Conservation (phyloP, 2,797 vertebrate species). For the Argya squamiceps region DNA sequence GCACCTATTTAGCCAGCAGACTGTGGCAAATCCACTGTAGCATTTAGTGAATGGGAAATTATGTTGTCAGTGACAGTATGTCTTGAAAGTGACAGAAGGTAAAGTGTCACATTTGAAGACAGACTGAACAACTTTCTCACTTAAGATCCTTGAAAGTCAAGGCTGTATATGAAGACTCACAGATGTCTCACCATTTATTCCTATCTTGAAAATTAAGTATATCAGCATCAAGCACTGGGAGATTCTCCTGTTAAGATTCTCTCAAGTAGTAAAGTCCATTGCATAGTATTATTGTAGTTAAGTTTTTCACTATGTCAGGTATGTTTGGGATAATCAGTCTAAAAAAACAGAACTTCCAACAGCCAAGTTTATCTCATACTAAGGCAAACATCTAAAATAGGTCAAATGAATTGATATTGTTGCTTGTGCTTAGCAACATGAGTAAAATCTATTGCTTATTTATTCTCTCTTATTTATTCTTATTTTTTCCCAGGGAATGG, state of each 20-base stretch:
- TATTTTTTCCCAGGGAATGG: neutral
- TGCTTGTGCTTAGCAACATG: neutral
- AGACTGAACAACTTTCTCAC: neutral
- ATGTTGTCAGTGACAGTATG: neutral
- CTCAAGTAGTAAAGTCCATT: neutral
- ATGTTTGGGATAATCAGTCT: neutral
- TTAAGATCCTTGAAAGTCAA: neutral
- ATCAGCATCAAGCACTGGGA: neutral
- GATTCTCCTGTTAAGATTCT: neutral
- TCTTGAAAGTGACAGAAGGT: neutral
- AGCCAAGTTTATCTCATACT: neutral
- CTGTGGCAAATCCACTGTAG: neutral
- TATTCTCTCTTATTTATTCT: neutral
- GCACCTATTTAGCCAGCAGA: neutral
- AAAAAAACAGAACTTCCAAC: neutral
- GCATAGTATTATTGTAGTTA: neutral
- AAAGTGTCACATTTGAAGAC: neutral
- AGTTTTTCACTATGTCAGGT: neutral
- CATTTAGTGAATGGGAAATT: neutral
- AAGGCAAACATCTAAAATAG: neutral
- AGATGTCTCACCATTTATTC: neutral
- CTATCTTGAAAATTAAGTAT: neutral
- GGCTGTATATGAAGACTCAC: neutral
- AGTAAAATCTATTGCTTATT: neutral
- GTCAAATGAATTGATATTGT: neutral